These are phyloP conservation scores for Orgyia antiqua DNA, from an alignment of 2,888 invertebrate genomes.

Conservation along the genomic window DNA sequence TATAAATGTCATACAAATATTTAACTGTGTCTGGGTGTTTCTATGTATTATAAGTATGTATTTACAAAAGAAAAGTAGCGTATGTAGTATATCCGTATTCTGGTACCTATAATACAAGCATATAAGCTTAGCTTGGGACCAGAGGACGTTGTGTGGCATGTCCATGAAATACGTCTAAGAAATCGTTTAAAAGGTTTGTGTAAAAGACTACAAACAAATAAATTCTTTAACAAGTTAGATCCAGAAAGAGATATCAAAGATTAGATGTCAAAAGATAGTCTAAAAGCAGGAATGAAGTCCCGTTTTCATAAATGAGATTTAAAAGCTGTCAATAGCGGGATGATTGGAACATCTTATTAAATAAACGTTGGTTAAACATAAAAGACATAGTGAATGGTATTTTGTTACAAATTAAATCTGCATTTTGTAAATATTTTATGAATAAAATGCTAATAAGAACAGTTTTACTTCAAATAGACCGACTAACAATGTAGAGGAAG, in stretches of 20 bases:
- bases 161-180: no score
- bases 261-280: constrained; percentile 8
- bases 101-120: no score
- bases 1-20: no score
- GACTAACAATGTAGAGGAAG: constrained; percentile 25
- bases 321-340: constrained; percentile 32
- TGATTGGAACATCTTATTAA: constrained; percentile 25
- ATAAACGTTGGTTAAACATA: constrained; percentile 33
- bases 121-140: no score
- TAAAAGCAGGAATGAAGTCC: constrained; percentile 17
- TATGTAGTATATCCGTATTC: no score
- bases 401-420: constrained; percentile 37
- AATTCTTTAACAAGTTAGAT: no score
- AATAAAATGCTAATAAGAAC: constrained; percentile 39
- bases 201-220: no score
- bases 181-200: no score
- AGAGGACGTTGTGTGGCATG: no score
- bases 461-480: constrained; percentile 22
- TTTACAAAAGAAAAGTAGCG: no score
- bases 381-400: constrained; percentile 33
- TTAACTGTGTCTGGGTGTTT: no score
- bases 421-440: constrained; percentile 62
- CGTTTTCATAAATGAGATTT: constrained; percentile 36
- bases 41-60: no score
- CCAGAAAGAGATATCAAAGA: constrained; percentile 6